These are phyloP conservation scores for Pavo muticus DNA, from an alignment of 2,113 vertebrate species.

Conservation along the genomic window DNA sequence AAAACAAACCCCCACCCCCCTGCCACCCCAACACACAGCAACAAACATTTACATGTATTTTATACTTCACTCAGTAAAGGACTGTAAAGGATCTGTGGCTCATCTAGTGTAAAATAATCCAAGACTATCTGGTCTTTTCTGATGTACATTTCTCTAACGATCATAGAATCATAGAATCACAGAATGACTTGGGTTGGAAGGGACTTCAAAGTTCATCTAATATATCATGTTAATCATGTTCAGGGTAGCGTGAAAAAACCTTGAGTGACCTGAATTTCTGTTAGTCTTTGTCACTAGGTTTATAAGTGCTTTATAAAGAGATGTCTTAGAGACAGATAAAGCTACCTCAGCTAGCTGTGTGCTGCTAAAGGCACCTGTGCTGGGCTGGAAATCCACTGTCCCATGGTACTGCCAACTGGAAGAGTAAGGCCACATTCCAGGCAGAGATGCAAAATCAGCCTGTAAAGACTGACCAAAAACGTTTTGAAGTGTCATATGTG, in stretches of 20 bases:
- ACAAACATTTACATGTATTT: constrained; percentile 60
- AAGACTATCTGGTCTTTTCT: background rate
- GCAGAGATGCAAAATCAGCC: background rate
- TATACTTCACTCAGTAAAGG: constrained; percentile 6
- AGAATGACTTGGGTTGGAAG: too few species aligned
- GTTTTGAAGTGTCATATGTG: background rate
- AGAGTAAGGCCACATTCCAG: background rate
- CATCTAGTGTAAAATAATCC: background rate
- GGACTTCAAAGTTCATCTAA: too few species aligned
- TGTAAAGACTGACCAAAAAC: background rate
- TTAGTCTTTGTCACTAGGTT: background rate
- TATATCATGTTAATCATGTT: background rate
- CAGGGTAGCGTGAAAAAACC: background rate
- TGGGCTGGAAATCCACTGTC: background rate
- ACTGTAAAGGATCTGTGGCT: constrained; percentile 4
- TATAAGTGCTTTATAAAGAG: background rate
- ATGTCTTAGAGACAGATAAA: background rate
- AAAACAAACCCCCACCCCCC: background rate
- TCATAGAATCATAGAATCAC: background rate
- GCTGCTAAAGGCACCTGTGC: background rate
- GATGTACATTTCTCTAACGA: background rate
- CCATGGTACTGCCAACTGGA: background rate
- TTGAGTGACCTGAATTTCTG: background rate
- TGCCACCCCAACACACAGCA: background rate
- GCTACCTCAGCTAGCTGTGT: background rate